Percentiles rank a stretch among this genome's conserved stretches.
Evolutionary conservation across 1,140 invertebrate genomes (phyloP).

Genomic region (Tribolium madens): DNA sequence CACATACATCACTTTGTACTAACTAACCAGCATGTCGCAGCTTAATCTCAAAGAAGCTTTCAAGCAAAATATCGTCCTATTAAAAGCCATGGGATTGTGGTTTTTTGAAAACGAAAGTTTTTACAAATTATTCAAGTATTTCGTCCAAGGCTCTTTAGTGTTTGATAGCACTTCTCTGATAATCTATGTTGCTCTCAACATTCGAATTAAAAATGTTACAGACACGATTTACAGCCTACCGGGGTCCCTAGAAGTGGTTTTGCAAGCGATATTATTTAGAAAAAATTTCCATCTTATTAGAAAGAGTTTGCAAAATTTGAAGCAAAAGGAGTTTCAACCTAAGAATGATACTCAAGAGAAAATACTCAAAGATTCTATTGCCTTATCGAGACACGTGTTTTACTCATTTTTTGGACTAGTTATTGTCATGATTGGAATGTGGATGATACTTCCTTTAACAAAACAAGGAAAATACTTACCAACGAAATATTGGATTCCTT

Average conservation of each 20-base stretch:
- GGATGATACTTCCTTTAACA: background rate
- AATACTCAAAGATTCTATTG: background rate
- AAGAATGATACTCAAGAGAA: background rate
- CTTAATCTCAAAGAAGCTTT: constrained; percentile 3
- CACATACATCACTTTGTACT: background rate
- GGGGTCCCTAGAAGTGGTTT: constrained; percentile 7
- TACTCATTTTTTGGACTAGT: background rate
- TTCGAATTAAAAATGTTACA: background rate
- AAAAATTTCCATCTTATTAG: background rate
- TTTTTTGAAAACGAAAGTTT: background rate
- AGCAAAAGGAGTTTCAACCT: background rate
- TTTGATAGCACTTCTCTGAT: constrained; percentile 7
- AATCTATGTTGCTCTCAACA: background rate
- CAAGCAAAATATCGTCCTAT: background rate
- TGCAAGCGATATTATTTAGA: background rate
- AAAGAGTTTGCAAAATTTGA: background rate
- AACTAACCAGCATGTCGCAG: background rate
- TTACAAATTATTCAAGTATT: constrained; percentile 11
- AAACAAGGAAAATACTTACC: background rate
- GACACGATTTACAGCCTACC: constrained; percentile 17
- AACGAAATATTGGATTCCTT: constrained; percentile 5
- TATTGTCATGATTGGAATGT: background rate
- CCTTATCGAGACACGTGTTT: background rate
- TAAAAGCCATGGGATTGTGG: constrained; percentile 8
- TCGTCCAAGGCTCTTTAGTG: constrained; percentile 1